A percentile compares a stretch with the other conserved stretches of the same genome.
These are phyloP conservation scores for Tigriopus californicus DNA, from an alignment of 2,888 invertebrate genomes.

Conservation along the genomic window DNA sequence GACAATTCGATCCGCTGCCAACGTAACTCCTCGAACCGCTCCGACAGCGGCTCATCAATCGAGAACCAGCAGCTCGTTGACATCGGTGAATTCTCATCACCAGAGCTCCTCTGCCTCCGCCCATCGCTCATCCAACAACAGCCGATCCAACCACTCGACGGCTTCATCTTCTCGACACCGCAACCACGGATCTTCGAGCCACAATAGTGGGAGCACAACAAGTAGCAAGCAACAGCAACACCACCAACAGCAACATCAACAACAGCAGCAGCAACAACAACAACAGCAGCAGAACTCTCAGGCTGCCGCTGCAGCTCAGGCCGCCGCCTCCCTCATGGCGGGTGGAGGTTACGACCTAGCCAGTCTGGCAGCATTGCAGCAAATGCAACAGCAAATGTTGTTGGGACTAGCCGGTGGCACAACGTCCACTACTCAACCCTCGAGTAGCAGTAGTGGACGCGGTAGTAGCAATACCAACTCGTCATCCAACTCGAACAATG, in stretches of 20 bases:
- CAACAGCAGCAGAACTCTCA: conserved; percentile 17
- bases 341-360: background rate
- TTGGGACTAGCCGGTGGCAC: conserved; percentile 30
- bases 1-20: background rate
- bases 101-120: background rate
- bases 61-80: background rate
- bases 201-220: conserved; percentile 2
- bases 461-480: background rate
- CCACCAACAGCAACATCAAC: conserved; percentile 18
- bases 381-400: conserved; percentile 62
- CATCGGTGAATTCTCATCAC: background rate
- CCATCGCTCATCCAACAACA: background rate
- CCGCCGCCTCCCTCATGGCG: conserved; percentile 27
- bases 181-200: conserved; percentile 20
- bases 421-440: conserved; percentile 44
- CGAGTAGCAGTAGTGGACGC: conserved; percentile 24
- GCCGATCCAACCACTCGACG: conserved; percentile 5
- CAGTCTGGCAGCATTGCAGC: conserved; percentile 28
- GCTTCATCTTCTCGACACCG: conserved; percentile 18
- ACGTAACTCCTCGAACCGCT: background rate
- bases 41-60: conserved; percentile 20
- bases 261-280: conserved; percentile 19
- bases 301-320: conserved; percentile 20
- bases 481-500: background rate
- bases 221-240: conserved; percentile 19